Evolutionary conservation across 2,888 invertebrate species (phyloP).

Genomic region (Drosophila peninsularis): DNA sequence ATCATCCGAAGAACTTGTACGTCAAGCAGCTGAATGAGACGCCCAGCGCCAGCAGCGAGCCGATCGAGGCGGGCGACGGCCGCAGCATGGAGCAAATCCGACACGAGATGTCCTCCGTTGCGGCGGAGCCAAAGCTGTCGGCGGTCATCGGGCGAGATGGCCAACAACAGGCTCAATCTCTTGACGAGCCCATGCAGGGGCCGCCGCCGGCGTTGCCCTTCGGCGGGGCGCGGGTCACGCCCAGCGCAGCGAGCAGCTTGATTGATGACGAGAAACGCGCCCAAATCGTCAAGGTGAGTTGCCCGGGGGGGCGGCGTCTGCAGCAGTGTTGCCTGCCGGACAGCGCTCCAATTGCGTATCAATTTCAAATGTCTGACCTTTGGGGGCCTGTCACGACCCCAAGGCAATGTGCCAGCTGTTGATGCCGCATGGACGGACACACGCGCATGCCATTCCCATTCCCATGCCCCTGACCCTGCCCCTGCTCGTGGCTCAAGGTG

Average conservation of each 20-base stretch:
- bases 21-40: conserved; percentile 34
- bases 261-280: conserved; percentile 84
- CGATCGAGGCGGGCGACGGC: conserved; percentile 36
- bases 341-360: conserved; percentile 41
- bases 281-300: conserved; percentile 84
- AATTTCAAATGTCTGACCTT: conserved; percentile 54
- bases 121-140: conserved; percentile 42
- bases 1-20: conserved; percentile 83
- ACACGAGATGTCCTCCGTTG: conserved; percentile 53
- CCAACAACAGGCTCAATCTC: conserved; percentile 27
- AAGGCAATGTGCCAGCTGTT: conserved; percentile 46
- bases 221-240: conserved; percentile 21
- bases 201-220: conserved; percentile 44
- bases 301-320: neutral
- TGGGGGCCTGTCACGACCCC: conserved; percentile 37
- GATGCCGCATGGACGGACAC: conserved; percentile 31
- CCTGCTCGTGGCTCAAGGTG: neutral
- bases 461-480: too few species aligned
- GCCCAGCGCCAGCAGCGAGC: conserved; percentile 1
- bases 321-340: conserved; percentile 2
- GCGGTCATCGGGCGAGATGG: conserved; percentile 56
- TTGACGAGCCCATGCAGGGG: neutral
- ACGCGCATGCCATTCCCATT: conserved; percentile 5
- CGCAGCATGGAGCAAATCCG: conserved; percentile 53
- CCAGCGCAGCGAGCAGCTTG: conserved; percentile 43